A percentile compares a stretch with the other conserved stretches of the same genome.
Conservation (phyloP, 2,113 vertebrate species). For the Stegostoma tigrinum region DNA sequence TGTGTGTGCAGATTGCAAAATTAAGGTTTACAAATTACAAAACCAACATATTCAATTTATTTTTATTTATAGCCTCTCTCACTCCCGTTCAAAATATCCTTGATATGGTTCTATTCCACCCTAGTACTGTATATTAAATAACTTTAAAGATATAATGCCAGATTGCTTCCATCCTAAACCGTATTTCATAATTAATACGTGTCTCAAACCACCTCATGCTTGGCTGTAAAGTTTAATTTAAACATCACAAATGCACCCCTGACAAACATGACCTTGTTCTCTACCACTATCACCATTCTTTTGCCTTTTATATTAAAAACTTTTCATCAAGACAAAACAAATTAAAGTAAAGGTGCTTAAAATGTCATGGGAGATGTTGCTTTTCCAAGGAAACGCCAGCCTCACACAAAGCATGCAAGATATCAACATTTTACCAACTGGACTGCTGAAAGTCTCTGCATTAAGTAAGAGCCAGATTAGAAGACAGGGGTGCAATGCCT, state of each 20-base stretch:
- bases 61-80: not conserved
- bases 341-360: not conserved
- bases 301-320: slow-evolving; percentile 9
- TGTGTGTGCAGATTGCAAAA: not conserved
- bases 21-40: not conserved
- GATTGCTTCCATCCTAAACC: slow-evolving; percentile 12
- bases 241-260: not conserved
- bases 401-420: not conserved
- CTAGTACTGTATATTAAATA: not conserved
- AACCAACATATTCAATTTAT: not conserved
- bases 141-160: slow-evolving; percentile 6
- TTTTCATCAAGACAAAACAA: not conserved
- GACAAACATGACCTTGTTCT: not conserved
- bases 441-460: not conserved
- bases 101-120: not conserved
- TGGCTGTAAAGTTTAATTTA: not conserved
- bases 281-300: not conserved
- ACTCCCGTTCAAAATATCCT: not conserved
- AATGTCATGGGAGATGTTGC: not conserved
- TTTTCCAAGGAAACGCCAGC: not conserved
- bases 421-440: not conserved
- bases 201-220: not conserved
- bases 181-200: slow-evolving; percentile 22
- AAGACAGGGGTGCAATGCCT: not conserved
- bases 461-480: not conserved